Evolutionary conservation across 2,797 vertebrate species (phyloP), one percentile per base, ranked within the genome.

Genomic region (Xenopus petersii): DNA sequence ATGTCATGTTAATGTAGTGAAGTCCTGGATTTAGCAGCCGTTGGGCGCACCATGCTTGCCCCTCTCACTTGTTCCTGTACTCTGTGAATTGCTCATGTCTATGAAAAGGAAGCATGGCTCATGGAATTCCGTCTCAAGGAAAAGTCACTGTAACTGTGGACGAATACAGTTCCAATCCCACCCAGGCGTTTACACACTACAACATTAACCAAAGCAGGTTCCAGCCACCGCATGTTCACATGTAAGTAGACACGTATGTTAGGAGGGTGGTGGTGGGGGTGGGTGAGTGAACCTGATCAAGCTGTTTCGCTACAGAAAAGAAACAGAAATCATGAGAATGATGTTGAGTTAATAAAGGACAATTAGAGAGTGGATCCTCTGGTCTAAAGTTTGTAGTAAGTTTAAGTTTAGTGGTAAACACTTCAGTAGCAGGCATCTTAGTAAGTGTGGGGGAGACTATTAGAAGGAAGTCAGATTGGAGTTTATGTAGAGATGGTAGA

Each of bases 121-220:
- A 96, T 95, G 95, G 94, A 89, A 94, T 93, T 89, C 90, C 93
- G 81, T 91, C 94, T 83, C 94, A 94, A 91, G 92, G 97, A 89
- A 98, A 98, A 94, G 94, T 95, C 91, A 94, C 94, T 90, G 89
- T 98, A 80, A 87, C 95, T 26, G 96, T 98, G 94, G 96, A 98
- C 86, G 96, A 98, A 82, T 98, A 98, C 92, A 98, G 96, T 90
- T 96, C 96, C 80, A 98, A 98, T 89, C 96, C 97, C 46, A 98
- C 96, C 16, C 96, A 98, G 90, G 96, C 97, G 13, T 98, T 98
- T 78, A 98, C 96, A 0, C 95, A 98, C 86, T 98, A 98, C 93
- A 98, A 98, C 90, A 98, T 98, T 83, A 98, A 98, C 84, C 96
- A 98, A 95, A 98, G 96, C 93, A 89, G 94, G 84, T 98, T 98